Conservation (phyloP, 2,888 invertebrate species). For the Julus scandinavius region DNA sequence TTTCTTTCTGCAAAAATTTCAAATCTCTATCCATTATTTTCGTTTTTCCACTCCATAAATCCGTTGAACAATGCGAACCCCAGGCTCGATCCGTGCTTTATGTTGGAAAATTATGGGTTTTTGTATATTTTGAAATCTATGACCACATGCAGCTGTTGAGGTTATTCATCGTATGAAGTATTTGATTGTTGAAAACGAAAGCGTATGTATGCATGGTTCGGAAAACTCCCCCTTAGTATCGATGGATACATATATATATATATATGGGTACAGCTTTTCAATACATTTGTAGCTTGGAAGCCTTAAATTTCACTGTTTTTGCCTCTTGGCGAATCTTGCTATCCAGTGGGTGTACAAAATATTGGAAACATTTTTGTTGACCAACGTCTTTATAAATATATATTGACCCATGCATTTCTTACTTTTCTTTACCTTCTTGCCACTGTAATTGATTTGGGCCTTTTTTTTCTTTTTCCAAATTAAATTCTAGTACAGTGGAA, state of each 20-base stretch:
- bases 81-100: background rate
- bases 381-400: no score
- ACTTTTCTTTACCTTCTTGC: no score
- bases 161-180: background rate
- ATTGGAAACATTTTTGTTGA: no score
- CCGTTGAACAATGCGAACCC: background rate
- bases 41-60: background rate
- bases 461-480: no score
- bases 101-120: background rate
- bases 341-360: no score
- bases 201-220: background rate
- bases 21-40: background rate
- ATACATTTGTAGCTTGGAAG: background rate
- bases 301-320: background rate
- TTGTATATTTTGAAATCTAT: background rate
- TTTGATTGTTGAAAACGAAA: background rate
- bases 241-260: background rate
- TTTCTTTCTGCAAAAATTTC: background rate
- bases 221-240: background rate
- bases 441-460: no score
- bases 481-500: no score
- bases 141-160: constrained; percentile 7
- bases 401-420: no score
- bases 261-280: background rate
- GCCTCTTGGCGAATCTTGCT: background rate